phyloP scores from a whole-genome alignment of 2,113 vertebrate species.

The Rousettus leschenaultii region DNA sequence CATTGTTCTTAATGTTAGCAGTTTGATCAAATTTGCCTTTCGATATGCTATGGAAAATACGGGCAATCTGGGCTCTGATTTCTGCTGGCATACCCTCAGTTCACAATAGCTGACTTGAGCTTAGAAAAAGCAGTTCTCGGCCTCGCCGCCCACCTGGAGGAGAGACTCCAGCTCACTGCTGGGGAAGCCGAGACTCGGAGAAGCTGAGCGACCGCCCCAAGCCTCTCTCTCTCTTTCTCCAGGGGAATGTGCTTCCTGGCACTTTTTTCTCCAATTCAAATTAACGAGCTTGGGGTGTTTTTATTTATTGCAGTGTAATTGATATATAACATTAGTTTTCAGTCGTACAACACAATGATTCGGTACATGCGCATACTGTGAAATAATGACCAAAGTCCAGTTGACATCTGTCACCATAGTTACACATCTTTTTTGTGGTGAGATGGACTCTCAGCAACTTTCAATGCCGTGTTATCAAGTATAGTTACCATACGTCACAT shows the following conservation, averaged over 20 bases:
- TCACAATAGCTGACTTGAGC: not conserved
- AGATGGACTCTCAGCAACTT: not conserved
- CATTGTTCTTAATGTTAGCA: not conserved
- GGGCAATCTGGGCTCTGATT: not conserved
- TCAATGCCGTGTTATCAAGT: fast-evolving
- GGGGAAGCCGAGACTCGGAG: not conserved
- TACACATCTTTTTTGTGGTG: not conserved
- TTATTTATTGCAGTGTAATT: not conserved
- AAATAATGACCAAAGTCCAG: not conserved
- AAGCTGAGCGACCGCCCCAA: not conserved
- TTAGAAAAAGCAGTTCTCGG: not conserved
- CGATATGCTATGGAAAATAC: not conserved
- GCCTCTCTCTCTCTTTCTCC: fast-evolving
- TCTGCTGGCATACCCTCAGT: fast-evolving
- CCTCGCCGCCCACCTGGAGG: not conserved
- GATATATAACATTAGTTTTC: not conserved
- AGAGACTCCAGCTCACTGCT: not conserved
- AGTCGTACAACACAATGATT: not conserved
- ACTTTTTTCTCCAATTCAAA: not conserved
- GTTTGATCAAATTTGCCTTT: not conserved
- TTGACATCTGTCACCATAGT: not conserved
- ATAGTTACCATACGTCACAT: fast-evolving
- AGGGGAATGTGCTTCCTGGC: no score
- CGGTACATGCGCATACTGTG: not conserved
- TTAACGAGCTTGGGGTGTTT: not conserved